Evolutionary conservation across 2,888 invertebrate species (phyloP).

Genomic region (Ptychoptera contaminata): DNA sequence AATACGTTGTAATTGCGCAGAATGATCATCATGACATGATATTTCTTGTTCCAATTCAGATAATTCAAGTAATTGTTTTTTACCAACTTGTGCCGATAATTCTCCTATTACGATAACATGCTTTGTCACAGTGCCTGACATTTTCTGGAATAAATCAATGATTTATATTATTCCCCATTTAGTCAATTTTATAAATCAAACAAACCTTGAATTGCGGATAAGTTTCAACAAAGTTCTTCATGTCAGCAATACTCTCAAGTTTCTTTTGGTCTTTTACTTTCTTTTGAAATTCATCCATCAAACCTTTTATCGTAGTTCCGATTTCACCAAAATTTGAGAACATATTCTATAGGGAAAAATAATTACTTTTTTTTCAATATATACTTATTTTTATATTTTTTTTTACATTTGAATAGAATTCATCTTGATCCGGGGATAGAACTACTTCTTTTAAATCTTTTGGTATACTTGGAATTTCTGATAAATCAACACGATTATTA

Average conservation of each 20-base stretch:
- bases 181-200: slow-evolving; percentile 30
- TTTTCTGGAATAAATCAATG: slow-evolving; percentile 36
- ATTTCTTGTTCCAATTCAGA: slow-evolving; percentile 90
- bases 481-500: slow-evolving; percentile 86
- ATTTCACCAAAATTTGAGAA: slow-evolving; percentile 98
- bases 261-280: slow-evolving; percentile 93
- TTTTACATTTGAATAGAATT: slow-evolving; percentile 79
- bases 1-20: slow-evolving; percentile 62
- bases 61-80: slow-evolving; percentile 67
- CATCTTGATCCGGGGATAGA: slow-evolving; percentile 87
- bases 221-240: slow-evolving; percentile 96
- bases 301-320: slow-evolving; percentile 85
- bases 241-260: slow-evolving; percentile 95
- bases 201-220: slow-evolving; percentile 83
- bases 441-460: slow-evolving; percentile 89
- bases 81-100: slow-evolving; percentile 68
- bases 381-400: not conserved
- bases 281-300: slow-evolving; percentile 96
- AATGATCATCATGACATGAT: slow-evolving; percentile 74
- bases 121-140: slow-evolving; percentile 91
- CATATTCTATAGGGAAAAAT: slow-evolving; percentile 48
- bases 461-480: slow-evolving; percentile 65
- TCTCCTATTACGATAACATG: slow-evolving; percentile 96
- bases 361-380: not conserved
- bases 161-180: not conserved